Conservation (phyloP, 2,113 vertebrate genomes). For the Scomber colias region DNA sequence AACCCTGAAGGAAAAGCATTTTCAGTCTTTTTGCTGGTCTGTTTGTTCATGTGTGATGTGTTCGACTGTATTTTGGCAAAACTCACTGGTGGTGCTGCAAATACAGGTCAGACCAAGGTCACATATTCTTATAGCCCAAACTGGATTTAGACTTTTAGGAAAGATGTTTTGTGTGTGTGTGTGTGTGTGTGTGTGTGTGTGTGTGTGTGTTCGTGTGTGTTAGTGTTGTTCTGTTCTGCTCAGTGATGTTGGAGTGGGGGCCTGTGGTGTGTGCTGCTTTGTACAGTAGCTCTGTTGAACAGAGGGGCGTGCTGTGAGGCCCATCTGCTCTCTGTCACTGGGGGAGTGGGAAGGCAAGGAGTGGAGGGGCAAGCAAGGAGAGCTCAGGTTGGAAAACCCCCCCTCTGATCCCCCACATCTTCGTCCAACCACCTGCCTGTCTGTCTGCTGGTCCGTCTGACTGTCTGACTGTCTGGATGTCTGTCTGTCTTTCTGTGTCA, state of each 20-base stretch:
- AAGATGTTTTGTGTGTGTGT: slow-evolving; percentile 25
- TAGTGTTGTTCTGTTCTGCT: slow-evolving; percentile 21
- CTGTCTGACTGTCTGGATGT: slow-evolving; percentile 2
- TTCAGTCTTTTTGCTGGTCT: background rate
- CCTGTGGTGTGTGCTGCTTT: slow-evolving; percentile 51
- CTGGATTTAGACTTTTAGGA: background rate
- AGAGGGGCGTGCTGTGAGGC: slow-evolving; percentile 71
- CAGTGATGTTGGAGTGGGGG: slow-evolving; percentile 52
- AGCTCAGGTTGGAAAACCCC: slow-evolving; percentile 51
- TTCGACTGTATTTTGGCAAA: slow-evolving; percentile 1
- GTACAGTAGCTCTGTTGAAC: slow-evolving; percentile 58
- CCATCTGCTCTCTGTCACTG: slow-evolving; percentile 79
- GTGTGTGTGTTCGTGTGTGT: background rate
- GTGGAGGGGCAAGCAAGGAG: slow-evolving; percentile 5
- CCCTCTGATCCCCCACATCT: slow-evolving; percentile 30
- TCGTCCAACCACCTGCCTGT: slow-evolving; percentile 51
- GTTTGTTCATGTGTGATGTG: slow-evolving; percentile 1
- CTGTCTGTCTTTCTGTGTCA: slow-evolving; percentile 22
- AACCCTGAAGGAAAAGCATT: background rate
- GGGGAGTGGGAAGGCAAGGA: slow-evolving; percentile 23
- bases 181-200: slow-evolving; percentile 4
- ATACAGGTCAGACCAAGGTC: background rate
- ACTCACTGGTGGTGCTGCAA: background rate
- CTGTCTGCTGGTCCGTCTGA: slow-evolving; percentile 53
- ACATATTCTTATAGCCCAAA: background rate